Evolutionary conservation across 2,888 invertebrate species (phyloP).

Genomic region (Drosophila conformis): DNA sequence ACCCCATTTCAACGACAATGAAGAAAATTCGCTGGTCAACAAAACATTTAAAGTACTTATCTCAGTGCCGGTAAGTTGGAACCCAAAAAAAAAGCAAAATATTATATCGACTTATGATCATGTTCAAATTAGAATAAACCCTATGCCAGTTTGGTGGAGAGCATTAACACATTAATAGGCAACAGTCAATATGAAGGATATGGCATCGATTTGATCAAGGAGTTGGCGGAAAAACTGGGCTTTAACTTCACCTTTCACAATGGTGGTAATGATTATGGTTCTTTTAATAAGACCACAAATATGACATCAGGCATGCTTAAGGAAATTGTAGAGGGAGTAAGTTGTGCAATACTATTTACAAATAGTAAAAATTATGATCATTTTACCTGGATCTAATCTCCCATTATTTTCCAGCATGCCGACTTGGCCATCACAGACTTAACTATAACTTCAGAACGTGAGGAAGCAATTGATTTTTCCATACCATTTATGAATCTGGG

Average conservation of each 20-base stretch:
- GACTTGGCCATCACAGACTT: slow-evolving; percentile 97
- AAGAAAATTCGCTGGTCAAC: slow-evolving; percentile 88
- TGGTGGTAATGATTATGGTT: slow-evolving; percentile 92
- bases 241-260: slow-evolving; percentile 93
- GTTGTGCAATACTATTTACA: slow-evolving; percentile 12
- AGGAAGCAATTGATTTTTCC: slow-evolving; percentile 96
- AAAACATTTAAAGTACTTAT: slow-evolving; percentile 90
- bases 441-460: slow-evolving; percentile 94
- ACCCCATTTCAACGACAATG: slow-evolving; percentile 84
- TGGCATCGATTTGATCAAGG: slow-evolving; percentile 93
- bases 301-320: slow-evolving; percentile 95
- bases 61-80: slow-evolving; percentile 87
- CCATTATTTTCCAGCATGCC: slow-evolving; percentile 86
- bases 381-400: background rate
- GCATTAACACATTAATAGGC: slow-evolving; percentile 88
- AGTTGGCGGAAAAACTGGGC: slow-evolving; percentile 90
- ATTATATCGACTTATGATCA: background rate
- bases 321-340: slow-evolving; percentile 89
- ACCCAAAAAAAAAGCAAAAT: too few species aligned
- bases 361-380: background rate
- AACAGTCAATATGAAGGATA: slow-evolving; percentile 95
- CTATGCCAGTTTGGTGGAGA: slow-evolving; percentile 93
- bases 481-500: slow-evolving; percentile 97
- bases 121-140: slow-evolving; percentile 90
- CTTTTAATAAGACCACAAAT: slow-evolving; percentile 87